Evolutionary conservation across 2,888 invertebrate species (phyloP), one percentile per base, ranked within the genome.

Genomic region (Drosophila diplacantha): DNA sequence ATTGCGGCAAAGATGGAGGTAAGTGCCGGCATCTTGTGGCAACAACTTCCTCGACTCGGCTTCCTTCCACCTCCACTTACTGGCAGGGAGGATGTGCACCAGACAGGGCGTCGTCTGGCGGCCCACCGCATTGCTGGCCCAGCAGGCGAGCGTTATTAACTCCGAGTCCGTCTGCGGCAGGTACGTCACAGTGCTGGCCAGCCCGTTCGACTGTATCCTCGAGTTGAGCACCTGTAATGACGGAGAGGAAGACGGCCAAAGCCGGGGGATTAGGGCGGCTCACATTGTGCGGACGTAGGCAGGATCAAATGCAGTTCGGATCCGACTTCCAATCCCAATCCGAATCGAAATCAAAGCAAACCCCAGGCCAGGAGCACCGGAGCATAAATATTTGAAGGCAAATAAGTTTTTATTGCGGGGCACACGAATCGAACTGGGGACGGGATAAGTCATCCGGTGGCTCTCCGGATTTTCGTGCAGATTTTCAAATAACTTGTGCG

Each of bases 71-170:
- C 26, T 35, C 35, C 74, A 90, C 91, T 90, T 90, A 95, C 95
- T 93, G 75, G 94, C 95, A 78, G 94, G 93, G 81, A 94, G 90
- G 60, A 96, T 91, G 89, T 94, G 92, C 87, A 95, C 94, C 55
- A 94, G 89, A 84, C 96, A 96, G 1, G 96, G 96, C 68, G 91
- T 91, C 70, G 91, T 90, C 88, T 96, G 96, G 73, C 93, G 91
- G 29, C 96, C 96, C 16, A 96, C 93, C 70, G 91, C 91, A 87
- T 96, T 96, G 86, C 92, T 93, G 5, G 95, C 95, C 95, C 95
- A 96, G 86, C 96, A 96, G 6, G 95, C 94, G 22, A 96, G 89
- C 78, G 95, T 95, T 65, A 95, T 95, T 73, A 95, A 91, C 84
- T 96, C 95, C 32, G 90, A 83, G 90, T 89, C 89, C 51, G 88